Conservation (phyloP, 2,113 vertebrate genomes). For the Rhegmatorhina hoffmannsi region DNA sequence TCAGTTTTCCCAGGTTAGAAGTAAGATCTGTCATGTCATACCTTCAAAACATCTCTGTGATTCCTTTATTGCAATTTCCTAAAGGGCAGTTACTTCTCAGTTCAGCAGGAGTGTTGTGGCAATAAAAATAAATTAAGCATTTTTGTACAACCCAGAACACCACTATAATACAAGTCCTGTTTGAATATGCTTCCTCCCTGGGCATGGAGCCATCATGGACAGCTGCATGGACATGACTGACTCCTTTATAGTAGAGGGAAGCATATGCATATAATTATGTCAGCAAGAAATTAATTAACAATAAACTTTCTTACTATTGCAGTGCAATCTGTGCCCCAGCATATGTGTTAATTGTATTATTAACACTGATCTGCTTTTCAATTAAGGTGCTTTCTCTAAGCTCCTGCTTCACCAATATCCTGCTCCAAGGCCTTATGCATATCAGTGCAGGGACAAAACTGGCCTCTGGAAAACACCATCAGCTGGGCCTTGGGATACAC, state of each 20-base stretch:
- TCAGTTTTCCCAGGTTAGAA: not conserved
- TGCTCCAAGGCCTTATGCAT: not conserved
- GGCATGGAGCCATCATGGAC: not conserved
- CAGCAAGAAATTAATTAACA: constrained; percentile 12
- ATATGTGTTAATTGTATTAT: not conserved
- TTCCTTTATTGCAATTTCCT: constrained; percentile 20
- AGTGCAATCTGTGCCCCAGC: not conserved
- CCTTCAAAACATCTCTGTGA: not conserved
- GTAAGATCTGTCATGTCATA: not conserved
- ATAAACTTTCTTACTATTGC: not conserved
- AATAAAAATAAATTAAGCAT: constrained; percentile 48
- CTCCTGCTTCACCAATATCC: not conserved
- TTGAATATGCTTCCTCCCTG: not conserved
- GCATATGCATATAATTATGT: not conserved
- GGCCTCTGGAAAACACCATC: not conserved
- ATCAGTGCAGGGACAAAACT: not conserved
- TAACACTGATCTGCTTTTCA: constrained; percentile 27
- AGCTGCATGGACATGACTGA: constrained; percentile 11
- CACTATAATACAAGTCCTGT: not conserved
- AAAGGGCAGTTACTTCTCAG: not conserved
- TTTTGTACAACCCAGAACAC: not conserved
- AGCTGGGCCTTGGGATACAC: not conserved
- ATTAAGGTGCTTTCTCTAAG: not conserved
- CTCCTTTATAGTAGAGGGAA: not conserved
- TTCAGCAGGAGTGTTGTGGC: not conserved